Percentiles rank a stretch among this genome's conserved stretches.
Evolutionary conservation across 2,888 invertebrate species (phyloP).

Genomic region (Tipula lateralis): DNA sequence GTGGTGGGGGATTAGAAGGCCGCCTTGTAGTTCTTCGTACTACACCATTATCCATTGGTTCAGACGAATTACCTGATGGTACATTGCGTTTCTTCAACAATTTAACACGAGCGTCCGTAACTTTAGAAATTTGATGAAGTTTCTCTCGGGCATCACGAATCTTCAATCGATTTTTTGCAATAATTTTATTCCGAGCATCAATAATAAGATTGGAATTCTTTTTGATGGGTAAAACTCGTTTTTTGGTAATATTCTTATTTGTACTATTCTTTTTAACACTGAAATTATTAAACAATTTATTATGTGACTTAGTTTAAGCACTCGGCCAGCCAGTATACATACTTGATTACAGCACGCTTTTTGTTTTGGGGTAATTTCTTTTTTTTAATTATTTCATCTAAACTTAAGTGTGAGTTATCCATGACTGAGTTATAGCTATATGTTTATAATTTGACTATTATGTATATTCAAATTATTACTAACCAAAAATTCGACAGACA

Average conservation of each 20-base stretch:
- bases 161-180: conserved; percentile 69
- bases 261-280: neutral
- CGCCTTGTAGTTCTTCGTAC: neutral
- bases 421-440: conserved; percentile 2
- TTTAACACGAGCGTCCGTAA: conserved; percentile 68
- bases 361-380: conserved; percentile 37
- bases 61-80: conserved; percentile 38
- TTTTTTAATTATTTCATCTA: conserved; percentile 43
- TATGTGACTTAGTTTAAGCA: neutral
- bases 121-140: conserved; percentile 68
- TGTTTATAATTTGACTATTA: neutral
- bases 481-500: neutral
- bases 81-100: conserved; percentile 59
- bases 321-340: neutral
- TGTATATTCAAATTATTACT: neutral
- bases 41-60: neutral
- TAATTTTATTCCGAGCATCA: conserved; percentile 75
- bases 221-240: neutral
- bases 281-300: neutral
- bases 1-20: conserved; percentile 41
- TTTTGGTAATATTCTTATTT: neutral
- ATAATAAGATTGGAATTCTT: neutral
- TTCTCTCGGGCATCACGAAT: conserved; percentile 77
- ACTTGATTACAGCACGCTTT: conserved; percentile 26
- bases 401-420: conserved; percentile 40